A percentile compares a stretch with the other conserved stretches of the same genome.
Conservation (phyloP, 92 coral and sea anemone genomes). For the Zoanthus gigantus region DNA sequence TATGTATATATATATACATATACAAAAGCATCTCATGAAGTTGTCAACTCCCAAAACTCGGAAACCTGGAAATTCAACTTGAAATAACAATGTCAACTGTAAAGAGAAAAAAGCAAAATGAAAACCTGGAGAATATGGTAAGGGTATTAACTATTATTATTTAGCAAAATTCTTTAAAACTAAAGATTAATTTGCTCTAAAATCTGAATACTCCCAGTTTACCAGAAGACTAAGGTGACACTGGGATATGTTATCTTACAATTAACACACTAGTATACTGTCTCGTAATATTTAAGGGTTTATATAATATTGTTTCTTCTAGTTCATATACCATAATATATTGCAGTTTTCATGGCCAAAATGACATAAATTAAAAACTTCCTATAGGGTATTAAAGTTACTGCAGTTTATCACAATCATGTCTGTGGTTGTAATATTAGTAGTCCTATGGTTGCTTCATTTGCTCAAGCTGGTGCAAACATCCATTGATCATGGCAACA, state of each 20-base stretch:
- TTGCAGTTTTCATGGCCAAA: background rate
- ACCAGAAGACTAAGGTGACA: background rate
- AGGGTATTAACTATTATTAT: background rate
- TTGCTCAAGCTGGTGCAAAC: slow-evolving; percentile 6
- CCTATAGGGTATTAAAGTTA: background rate
- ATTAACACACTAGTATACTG: background rate
- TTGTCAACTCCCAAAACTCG: background rate
- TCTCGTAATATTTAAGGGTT: background rate
- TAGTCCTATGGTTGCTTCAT: background rate
- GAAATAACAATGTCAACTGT: background rate
- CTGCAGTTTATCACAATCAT: background rate
- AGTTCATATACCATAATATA: background rate
- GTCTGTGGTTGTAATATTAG: background rate
- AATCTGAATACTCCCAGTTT: background rate
- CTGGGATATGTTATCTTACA: background rate
- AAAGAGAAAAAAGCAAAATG: background rate
- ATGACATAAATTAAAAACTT: background rate
- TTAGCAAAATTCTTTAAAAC: background rate
- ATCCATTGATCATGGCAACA: background rate
- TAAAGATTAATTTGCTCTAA: background rate
- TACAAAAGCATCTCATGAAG: background rate
- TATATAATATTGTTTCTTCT: slow-evolving; percentile 2
- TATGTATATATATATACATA: background rate
- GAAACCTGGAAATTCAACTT: background rate
- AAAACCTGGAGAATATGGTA: slow-evolving; percentile 4